Percentiles rank a stretch among this genome's conserved stretches.
Conservation (phyloP, 2,113 vertebrate species). For the Varanus salvator region DNA sequence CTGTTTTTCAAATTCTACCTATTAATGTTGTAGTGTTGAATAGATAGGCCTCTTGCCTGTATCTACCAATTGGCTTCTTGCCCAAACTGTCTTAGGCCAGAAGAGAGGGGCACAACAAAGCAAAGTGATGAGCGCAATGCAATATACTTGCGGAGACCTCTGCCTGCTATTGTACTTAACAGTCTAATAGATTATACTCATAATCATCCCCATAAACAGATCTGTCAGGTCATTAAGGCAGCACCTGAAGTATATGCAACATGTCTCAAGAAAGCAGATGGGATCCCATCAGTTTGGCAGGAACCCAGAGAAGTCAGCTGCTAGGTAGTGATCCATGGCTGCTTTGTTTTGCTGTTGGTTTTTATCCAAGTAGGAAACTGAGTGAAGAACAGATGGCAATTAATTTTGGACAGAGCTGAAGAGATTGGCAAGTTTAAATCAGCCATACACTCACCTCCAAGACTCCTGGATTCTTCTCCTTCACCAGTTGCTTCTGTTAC, state of each 20-base stretch:
- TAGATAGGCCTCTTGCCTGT: background rate
- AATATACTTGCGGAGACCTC: conserved; percentile 5
- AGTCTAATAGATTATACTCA: conserved; percentile 44
- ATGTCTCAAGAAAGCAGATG: conserved; percentile 66
- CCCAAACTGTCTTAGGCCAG: conserved; percentile 20
- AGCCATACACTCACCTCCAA: conserved; percentile 32
- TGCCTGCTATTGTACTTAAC: conserved; percentile 48
- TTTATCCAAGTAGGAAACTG: conserved; percentile 47
- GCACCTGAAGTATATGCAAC: conserved; percentile 59
- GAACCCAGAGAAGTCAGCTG: conserved; percentile 44
- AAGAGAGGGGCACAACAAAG: conserved; percentile 11
- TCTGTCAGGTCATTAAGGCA: conserved; percentile 66
- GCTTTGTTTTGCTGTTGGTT: conserved; percentile 40
- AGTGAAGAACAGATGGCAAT: conserved; percentile 63
- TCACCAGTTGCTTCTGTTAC: background rate
- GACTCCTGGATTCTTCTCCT: background rate
- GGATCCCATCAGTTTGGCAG: conserved; percentile 28
- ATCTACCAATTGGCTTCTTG: background rate
- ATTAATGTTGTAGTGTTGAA: background rate
- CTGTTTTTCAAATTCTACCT: background rate
- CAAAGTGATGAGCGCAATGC: background rate
- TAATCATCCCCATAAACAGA: conserved; percentile 63
- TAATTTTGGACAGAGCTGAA: conserved; percentile 65
- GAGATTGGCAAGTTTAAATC: conserved; percentile 49
- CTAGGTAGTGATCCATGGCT: conserved; percentile 38